A percentile compares a stretch with the other conserved stretches of the same genome.
phyloP scores from a whole-genome alignment of 1,140 invertebrate genomes.

The Conus betulinus region DNA sequence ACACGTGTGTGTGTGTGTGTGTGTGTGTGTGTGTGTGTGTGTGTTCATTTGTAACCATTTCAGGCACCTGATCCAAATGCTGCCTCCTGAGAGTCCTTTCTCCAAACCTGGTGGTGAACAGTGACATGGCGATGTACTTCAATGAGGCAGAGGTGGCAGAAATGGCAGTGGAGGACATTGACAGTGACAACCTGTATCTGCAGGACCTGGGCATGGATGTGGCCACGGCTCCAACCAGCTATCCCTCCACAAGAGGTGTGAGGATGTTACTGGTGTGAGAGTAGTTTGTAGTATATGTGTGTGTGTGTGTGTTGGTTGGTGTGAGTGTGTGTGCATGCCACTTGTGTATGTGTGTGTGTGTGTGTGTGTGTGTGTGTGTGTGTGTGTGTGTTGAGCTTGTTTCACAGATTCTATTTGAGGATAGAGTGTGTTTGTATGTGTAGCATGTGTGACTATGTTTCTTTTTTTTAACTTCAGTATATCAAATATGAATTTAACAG shows the following conservation, averaged over 20 bases:
- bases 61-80: constrained; percentile 65
- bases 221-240: constrained; percentile 59
- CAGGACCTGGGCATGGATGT: constrained; percentile 63
- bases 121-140: constrained; percentile 63
- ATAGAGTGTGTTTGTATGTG: too few relatives aligned
- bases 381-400: neutral
- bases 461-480: too few relatives aligned
- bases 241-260: constrained; percentile 61
- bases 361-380: neutral
- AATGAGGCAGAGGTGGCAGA: constrained; percentile 61
- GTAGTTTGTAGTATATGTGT: too few relatives aligned
- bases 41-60: too few relatives aligned
- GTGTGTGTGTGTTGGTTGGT: too few relatives aligned
- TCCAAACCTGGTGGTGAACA: constrained; percentile 58
- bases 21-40: too few relatives aligned
- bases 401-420: neutral
- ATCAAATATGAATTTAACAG: too few relatives aligned
- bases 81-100: constrained; percentile 59
- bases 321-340: too few relatives aligned
- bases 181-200: constrained; percentile 45
- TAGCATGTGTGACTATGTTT: too few relatives aligned
- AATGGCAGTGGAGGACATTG: constrained; percentile 52
- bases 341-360: too few relatives aligned
- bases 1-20: too few relatives aligned
- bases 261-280: neutral